A percentile compares a stretch with the other conserved stretches of the same genome.
Conservation (phyloP, 2,888 invertebrate species). For the Stictocephala bisonia region DNA sequence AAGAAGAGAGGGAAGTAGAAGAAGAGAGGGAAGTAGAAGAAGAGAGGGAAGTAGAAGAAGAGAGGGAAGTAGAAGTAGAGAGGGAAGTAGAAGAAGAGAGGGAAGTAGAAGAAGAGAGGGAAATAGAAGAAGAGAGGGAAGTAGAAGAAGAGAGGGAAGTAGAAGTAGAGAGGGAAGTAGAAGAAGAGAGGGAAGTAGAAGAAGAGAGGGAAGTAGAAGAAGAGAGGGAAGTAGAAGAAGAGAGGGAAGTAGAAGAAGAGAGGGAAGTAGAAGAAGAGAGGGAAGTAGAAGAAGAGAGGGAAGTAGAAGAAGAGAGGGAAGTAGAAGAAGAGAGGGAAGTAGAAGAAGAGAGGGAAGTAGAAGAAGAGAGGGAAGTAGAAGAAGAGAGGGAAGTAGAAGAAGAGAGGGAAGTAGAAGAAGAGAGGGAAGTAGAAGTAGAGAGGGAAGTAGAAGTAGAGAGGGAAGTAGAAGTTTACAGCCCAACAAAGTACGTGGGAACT, state of each 20-base stretch:
- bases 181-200: not conserved
- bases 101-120: not conserved
- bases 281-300: constrained; percentile 43
- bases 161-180: too few relatives aligned
- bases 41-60: not conserved
- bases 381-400: not conserved
- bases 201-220: not conserved
- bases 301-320: constrained; percentile 32
- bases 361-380: constrained; percentile 12
- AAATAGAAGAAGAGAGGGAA: not conserved
- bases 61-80: not conserved
- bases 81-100: too few relatives aligned
- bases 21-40: not conserved
- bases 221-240: not conserved
- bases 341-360: not conserved
- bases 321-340: not conserved
- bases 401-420: constrained; percentile 3
- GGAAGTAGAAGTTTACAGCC: not conserved
- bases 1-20: not conserved
- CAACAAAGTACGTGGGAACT: not conserved
- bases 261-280: constrained; percentile 31
- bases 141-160: not conserved
- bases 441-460: too few relatives aligned
- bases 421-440: too few relatives aligned
- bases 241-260: constrained; percentile 18